Percentiles rank a stretch among this genome's conserved stretches.
Conservation (phyloP, 2,888 invertebrate species). For the Reticulitermes lucifugus region DNA sequence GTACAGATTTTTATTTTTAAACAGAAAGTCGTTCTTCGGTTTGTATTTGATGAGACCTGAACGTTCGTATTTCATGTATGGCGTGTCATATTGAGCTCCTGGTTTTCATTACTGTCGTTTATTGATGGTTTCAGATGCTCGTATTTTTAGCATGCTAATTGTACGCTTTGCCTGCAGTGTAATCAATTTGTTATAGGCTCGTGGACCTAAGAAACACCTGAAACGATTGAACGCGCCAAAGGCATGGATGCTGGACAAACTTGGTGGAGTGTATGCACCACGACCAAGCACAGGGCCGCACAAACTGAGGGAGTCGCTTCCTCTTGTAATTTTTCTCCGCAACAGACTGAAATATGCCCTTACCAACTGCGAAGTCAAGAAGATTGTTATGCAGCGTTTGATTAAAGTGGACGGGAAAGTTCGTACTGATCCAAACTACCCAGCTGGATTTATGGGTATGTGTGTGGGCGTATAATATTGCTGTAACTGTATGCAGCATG, state of each 20-base stretch:
- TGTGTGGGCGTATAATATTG: constrained; percentile 48
- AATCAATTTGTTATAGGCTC: constrained; percentile 73
- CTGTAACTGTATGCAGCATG: no score
- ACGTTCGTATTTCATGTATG: no score
- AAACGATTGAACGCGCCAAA: constrained; percentile 99
- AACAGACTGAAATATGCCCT: constrained; percentile 98
- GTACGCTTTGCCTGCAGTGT: no score
- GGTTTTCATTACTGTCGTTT: no score
- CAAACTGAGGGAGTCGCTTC: constrained; percentile 96
- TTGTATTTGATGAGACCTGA: no score
- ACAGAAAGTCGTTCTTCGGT: no score
- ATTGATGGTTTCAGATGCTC: no score
- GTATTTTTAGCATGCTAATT: no score
- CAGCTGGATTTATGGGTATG: constrained; percentile 99
- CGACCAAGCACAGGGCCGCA: constrained; percentile 98
- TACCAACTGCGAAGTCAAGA: constrained; percentile 95
- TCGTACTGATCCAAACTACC: constrained; percentile 96
- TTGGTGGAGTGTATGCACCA: constrained; percentile 97
- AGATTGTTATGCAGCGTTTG: constrained; percentile 97
- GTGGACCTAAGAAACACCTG: constrained; percentile 99
- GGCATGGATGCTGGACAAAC: constrained; percentile 99
- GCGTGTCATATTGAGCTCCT: no score
- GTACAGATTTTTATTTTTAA: no score
- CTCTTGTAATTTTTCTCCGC: constrained; percentile 95
- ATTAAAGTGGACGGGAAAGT: constrained; percentile 99